Conservation (phyloP, 1,140 invertebrate species). For the Drosophila grimshawi region DNA sequence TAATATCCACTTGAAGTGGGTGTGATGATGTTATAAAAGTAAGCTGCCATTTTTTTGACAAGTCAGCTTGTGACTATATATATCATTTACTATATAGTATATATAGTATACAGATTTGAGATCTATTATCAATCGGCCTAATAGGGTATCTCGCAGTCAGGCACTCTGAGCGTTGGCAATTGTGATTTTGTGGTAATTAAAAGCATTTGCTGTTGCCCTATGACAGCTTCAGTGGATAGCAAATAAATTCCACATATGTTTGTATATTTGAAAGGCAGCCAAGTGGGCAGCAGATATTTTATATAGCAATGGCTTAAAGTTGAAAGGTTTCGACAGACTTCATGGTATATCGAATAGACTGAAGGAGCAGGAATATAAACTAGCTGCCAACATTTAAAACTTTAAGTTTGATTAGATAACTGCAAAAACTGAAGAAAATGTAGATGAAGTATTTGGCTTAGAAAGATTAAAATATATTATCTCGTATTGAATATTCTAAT, state of each 20-base stretch:
- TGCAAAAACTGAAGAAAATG: not conserved
- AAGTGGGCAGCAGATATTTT: slow-evolving; percentile 2
- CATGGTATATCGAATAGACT: not conserved
- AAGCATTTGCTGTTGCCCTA: slow-evolving; percentile 13
- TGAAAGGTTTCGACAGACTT: not conserved
- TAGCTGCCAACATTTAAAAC: too few species aligned
- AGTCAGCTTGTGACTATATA: too few species aligned
- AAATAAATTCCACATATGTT: slow-evolving; percentile 27
- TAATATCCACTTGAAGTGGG: not conserved
- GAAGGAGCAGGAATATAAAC: not conserved
- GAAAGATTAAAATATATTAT: too few species aligned
- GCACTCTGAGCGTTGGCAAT: too few species aligned
- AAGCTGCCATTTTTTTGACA: not conserved
- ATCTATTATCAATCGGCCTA: too few species aligned
- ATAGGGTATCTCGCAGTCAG: too few species aligned
- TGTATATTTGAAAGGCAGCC: slow-evolving; percentile 28
- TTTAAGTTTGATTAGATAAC: not conserved
- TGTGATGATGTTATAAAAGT: not conserved
- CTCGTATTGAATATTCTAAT: too few species aligned
- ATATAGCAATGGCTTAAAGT: not conserved
- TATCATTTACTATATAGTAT: too few species aligned
- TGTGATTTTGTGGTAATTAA: slow-evolving; percentile 30
- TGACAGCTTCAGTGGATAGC: slow-evolving; percentile 3
- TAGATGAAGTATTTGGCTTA: too few species aligned
- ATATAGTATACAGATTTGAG: too few species aligned